Base-by-base conservation (phyloP, 2,797 vertebrate genomes). In the Pangasius krempfi region DNA sequence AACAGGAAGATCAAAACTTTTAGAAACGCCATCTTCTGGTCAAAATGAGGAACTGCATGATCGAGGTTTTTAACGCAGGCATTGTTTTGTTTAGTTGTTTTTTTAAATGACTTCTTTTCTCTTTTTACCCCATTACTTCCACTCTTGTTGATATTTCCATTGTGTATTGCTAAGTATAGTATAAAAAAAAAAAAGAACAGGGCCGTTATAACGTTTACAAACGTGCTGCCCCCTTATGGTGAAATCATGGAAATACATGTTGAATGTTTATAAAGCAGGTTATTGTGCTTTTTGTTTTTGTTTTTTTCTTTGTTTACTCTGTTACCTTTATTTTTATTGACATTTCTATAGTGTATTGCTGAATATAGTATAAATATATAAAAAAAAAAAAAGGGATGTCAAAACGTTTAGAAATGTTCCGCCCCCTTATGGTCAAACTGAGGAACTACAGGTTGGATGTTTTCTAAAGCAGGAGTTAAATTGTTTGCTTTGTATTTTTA, bases 211-310 rank as follows among this genome's bases (percentile, higher is more conserved):
- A n/a, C 0, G 18, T 14, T 82, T 40, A 27, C 22, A n/a, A 62
- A 5, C 12, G 2, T 75, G 18, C 54, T 54, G 88, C 79, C 88
- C 80, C 75, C 88, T 83, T 89, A 1, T 89, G 88, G 80, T 25
- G 10, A 60, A 18, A 47, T n/a, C 58, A 0, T 9, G 9, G 10
- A 64, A 60, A 2, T 40, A 14, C 80, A 58, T 25, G 9, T 8
- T 78, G 7, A 76, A 78, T 25, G 20, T 81, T 80, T 37, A 18
- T 56, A 12, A 33, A 54, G 16, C 50, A 18, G 14, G 20, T 9
- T 30, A 9, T 44, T 13, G 37, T 47, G 8, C 18, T n/a, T 0
- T 5, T 1, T 27, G 30, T 22, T 47, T 30, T 30, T 12, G 27
- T 7, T 47, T 14, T 30, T 84, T 20, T 1, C 9, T 8, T 64